Evolutionary conservation across 2,113 vertebrate genomes (phyloP).

Genomic region (Candoia aspera): DNA sequence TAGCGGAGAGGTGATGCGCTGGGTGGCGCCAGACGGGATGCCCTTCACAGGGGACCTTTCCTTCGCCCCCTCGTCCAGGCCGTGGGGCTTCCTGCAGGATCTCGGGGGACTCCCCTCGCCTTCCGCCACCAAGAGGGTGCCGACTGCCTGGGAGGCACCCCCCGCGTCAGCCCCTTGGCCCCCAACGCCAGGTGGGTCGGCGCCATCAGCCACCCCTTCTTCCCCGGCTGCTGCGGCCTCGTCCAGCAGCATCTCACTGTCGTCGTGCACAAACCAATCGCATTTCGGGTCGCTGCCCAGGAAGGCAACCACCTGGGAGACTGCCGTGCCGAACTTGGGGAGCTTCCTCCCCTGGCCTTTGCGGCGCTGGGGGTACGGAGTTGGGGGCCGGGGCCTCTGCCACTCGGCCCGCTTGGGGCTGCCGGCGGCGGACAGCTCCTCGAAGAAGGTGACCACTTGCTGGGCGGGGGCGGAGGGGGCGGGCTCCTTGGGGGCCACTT

Average conservation of each 20-base stretch:
- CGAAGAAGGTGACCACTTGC: conserved; percentile 10
- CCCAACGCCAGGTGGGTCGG: not conserved
- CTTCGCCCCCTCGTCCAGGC: not conserved
- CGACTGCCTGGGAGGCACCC: not conserved
- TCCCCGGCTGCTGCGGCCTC: not conserved
- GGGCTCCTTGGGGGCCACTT: not conserved
- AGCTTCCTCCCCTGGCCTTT: conserved; percentile 10
- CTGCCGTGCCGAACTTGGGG: not conserved
- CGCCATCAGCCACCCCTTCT: not conserved
- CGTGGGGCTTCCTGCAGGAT: not conserved
- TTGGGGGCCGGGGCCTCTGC: not conserved
- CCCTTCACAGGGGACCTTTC: not conserved
- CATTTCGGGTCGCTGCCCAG: not conserved
- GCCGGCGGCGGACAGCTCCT: conserved; percentile 14
- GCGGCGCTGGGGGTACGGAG: conserved; percentile 17
- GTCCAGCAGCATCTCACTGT: not conserved
- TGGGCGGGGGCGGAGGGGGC: not conserved
- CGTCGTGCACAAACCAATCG: not conserved
- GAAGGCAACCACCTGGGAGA: not conserved
- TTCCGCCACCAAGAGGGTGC: not conserved
- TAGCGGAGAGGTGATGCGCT: accelerated
- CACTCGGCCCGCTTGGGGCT: conserved; percentile 7
- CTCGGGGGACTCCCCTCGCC: not conserved
- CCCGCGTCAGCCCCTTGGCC: not conserved
- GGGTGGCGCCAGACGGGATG: accelerated